Conservation (phyloP, 2,797 vertebrate species). For the Pogoniulus pusillus region DNA sequence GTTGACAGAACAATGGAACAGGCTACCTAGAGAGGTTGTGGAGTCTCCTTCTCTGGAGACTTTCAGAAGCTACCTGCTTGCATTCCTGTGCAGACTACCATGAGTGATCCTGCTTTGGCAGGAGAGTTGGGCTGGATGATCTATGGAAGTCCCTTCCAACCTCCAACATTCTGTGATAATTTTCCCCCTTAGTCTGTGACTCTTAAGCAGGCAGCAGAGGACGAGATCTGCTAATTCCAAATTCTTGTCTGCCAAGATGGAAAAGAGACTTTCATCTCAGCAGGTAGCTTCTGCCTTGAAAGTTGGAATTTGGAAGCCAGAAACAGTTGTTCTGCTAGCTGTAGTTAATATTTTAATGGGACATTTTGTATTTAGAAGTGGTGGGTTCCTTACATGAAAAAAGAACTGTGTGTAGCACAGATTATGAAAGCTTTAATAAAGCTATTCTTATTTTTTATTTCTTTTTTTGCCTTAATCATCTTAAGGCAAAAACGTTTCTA, state of each 20-base stretch:
- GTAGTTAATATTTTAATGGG: neutral
- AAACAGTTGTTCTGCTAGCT: neutral
- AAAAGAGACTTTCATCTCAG: neutral
- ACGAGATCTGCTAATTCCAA: neutral
- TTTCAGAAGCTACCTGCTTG: too few relatives aligned
- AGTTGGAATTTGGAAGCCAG: neutral
- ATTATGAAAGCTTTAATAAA: neutral
- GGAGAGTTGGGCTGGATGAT: too few relatives aligned
- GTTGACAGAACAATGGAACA: too few relatives aligned
- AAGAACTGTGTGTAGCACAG: neutral
- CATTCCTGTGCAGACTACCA: too few relatives aligned
- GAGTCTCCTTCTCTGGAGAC: too few relatives aligned
- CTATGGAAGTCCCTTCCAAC: too few relatives aligned
- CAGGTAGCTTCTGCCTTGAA: neutral
- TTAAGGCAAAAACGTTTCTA: neutral
- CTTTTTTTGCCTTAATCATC: neutral
- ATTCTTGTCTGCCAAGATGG: neutral
- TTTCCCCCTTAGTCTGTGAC: neutral
- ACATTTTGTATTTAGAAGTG: neutral
- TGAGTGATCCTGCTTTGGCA: too few relatives aligned
- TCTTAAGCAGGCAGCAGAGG: neutral
- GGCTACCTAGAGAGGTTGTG: too few relatives aligned
- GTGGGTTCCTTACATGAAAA: neutral
- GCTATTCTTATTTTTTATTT: accelerated
- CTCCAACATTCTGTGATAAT: too few relatives aligned